Percentiles rank a stretch among this genome's conserved stretches.
These are phyloP conservation scores for Ochlodes sylvanus DNA, from an alignment of 2,888 invertebrate genomes.

Conservation along the genomic window DNA sequence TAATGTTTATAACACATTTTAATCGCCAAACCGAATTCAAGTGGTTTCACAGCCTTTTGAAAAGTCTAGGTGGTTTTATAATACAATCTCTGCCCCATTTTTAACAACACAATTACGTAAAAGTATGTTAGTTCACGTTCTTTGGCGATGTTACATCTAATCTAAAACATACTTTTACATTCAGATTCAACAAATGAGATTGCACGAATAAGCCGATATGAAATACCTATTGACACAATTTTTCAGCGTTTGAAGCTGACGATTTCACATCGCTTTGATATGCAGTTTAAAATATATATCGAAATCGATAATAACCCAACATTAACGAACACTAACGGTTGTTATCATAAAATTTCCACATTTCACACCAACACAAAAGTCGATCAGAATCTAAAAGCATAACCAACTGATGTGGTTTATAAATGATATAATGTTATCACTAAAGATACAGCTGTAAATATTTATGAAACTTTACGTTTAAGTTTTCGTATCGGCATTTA, in stretches of 20 bases:
- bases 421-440: too few relatives aligned
- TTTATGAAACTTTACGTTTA: too few relatives aligned
- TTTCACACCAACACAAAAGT: too few relatives aligned
- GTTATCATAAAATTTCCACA: too few relatives aligned
- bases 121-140: conserved; percentile 39
- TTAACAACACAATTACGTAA: conserved; percentile 34
- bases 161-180: conserved; percentile 23
- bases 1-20: conserved; percentile 45
- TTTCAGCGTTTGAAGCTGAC: not conserved
- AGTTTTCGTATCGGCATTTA: too few relatives aligned
- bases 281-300: not conserved
- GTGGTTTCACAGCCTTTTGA: conserved; percentile 81
- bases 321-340: not conserved
- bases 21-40: conserved; percentile 67
- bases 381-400: too few relatives aligned
- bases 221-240: not conserved
- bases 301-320: not conserved
- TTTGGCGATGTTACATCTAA: conserved; percentile 37
- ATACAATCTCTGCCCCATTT: conserved; percentile 63
- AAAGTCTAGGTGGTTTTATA: conserved; percentile 72
- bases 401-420: too few relatives aligned
- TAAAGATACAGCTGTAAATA: too few relatives aligned
- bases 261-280: conserved; percentile 1
- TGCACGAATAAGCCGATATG: conserved; percentile 2
- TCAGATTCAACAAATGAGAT: conserved; percentile 24